phyloP scores from a whole-genome alignment of 2,113 vertebrate species.

The Guaruba guarouba region DNA sequence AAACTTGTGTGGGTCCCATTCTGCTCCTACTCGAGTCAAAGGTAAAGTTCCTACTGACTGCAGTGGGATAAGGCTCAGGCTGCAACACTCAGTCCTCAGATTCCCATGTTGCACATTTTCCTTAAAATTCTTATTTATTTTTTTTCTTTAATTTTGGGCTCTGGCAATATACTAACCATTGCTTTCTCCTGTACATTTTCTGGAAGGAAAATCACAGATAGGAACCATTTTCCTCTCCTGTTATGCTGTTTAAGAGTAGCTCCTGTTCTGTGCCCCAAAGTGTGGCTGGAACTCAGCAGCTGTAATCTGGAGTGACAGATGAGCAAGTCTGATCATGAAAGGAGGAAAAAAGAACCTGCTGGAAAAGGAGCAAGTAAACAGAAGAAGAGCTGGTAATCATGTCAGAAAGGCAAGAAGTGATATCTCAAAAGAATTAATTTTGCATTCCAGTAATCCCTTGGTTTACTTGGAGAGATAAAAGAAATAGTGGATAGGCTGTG shows the following conservation, averaged over 20 bases:
- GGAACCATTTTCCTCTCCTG: neutral
- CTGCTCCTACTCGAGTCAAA: neutral
- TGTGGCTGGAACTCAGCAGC: neutral
- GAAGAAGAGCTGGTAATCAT: neutral
- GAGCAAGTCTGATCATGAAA: constrained; percentile 53
- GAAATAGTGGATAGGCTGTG: neutral
- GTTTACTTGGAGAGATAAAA: neutral
- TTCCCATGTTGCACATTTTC: neutral
- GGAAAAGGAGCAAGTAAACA: neutral
- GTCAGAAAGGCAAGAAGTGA: neutral
- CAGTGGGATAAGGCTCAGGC: neutral
- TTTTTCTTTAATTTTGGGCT: neutral
- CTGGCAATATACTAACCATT: neutral
- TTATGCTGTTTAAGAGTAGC: neutral
- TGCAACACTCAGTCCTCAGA: neutral
- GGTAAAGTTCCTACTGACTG: neutral
- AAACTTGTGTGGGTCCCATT: constrained; percentile 6
- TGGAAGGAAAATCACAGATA: neutral
- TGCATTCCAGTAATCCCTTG: neutral
- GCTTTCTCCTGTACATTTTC: neutral
- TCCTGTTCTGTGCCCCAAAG: constrained; percentile 10
- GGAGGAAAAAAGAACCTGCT: neutral
- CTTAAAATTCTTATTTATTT: neutral
- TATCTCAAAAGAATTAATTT: neutral
- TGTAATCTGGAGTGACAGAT: constrained; percentile 28